A percentile compares a stretch with the other conserved stretches of the same genome.
Evolutionary conservation across 2,888 invertebrate species (phyloP).

Genomic region (Agriopis marginaria): DNA sequence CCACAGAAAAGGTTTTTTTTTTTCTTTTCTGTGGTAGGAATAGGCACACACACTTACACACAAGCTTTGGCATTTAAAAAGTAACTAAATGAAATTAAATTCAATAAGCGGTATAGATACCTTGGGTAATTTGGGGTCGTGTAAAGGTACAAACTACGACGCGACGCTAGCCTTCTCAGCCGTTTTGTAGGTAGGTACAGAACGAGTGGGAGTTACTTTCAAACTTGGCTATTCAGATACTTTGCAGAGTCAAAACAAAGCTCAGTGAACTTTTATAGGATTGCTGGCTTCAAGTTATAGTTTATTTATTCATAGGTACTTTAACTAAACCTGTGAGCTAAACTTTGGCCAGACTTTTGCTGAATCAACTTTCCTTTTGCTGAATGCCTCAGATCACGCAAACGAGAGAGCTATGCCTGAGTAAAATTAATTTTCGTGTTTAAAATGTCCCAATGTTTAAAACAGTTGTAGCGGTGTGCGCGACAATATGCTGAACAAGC

Average conservation of each 20-base stretch:
- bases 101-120: neutral
- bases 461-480: too few relatives aligned
- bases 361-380: neutral
- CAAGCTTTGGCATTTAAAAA: neutral
- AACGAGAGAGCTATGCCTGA: too few relatives aligned
- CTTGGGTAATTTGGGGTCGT: neutral
- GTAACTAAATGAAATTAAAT: neutral
- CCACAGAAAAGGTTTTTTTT: too few relatives aligned
- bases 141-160: neutral
- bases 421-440: too few relatives aligned
- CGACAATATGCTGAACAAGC: too few relatives aligned
- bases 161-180: neutral
- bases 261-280: constrained; percentile 19
- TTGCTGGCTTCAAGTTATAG: constrained; percentile 14
- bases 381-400: neutral
- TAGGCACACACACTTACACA: neutral
- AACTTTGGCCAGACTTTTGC: constrained; percentile 1
- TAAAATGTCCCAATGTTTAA: too few relatives aligned
- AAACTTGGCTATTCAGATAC: constrained; percentile 13
- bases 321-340: neutral
- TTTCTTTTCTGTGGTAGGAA: too few relatives aligned
- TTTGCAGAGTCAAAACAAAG: constrained; percentile 11
- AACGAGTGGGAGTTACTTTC: neutral
- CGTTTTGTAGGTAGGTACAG: neutral
- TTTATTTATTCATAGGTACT: constrained; percentile 1